Conservation (phyloP, 64 coral and sea anemone species). For the Montipora foliosa region DNA sequence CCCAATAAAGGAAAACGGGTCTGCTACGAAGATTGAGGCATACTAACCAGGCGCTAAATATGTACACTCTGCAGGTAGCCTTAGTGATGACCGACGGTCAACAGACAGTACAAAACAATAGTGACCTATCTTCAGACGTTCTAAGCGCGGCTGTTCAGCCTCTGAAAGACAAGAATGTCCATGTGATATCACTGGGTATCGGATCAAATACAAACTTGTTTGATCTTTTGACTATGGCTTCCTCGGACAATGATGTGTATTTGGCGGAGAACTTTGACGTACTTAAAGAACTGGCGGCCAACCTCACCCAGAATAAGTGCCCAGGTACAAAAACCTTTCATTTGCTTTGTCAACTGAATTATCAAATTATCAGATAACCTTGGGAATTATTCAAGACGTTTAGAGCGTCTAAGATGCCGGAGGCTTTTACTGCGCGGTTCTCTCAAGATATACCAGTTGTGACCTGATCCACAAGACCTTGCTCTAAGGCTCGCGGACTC, state of each 20-base stretch:
- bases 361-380: not conserved
- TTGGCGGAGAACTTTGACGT: not conserved
- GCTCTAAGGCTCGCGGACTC: too few relatives aligned
- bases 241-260: not conserved
- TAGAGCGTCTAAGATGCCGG: too few relatives aligned
- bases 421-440: too few relatives aligned
- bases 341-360: not conserved
- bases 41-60: too few relatives aligned
- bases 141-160: slow-evolving; percentile 12
- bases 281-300: not conserved
- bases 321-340: slow-evolving; percentile 6
- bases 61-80: not conserved
- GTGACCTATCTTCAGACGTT: not conserved
- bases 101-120: not conserved
- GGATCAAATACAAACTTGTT: not conserved
- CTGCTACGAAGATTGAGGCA: too few relatives aligned
- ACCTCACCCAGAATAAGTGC: slow-evolving; percentile 6
- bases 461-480: too few relatives aligned
- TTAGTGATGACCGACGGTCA: slow-evolving; percentile 39
- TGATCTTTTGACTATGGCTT: slow-evolving; percentile 20
- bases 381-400: too few relatives aligned
- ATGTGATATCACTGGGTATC: slow-evolving; percentile 22
- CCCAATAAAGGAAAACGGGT: too few relatives aligned
- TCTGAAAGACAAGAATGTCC: slow-evolving; percentile 22
- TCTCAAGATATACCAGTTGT: too few relatives aligned